Percentiles rank a stretch among this genome's conserved stretches.
phyloP scores from a whole-genome alignment of 2,888 invertebrate genomes.

The Odontocolon sp. region DNA sequence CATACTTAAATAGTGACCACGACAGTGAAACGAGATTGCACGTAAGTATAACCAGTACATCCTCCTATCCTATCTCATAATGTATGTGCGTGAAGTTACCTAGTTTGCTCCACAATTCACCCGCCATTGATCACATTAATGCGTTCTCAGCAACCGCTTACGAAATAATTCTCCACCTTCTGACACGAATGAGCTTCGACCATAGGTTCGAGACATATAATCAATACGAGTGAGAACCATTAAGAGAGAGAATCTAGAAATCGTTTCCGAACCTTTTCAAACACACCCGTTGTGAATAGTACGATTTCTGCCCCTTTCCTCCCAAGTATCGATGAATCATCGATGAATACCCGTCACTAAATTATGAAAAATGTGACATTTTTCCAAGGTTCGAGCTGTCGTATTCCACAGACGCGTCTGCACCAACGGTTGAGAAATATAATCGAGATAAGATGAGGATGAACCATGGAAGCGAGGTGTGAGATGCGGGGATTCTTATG shows the following conservation, averaged over 20 bases:
- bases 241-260: background rate
- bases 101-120: background rate
- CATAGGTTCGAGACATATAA: background rate
- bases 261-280: background rate
- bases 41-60: conserved; percentile 22
- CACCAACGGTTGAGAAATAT: conserved; percentile 31
- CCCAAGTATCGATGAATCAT: conserved; percentile 26
- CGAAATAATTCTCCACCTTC: conserved; percentile 41
- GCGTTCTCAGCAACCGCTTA: conserved; percentile 53
- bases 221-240: too few species aligned
- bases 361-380: conserved; percentile 21
- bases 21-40: conserved; percentile 56
- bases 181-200: conserved; percentile 27
- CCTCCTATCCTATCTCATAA: conserved; percentile 3
- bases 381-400: background rate
- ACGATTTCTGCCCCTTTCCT: background rate
- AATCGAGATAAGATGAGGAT: conserved; percentile 33
- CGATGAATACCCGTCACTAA: conserved; percentile 8
- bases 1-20: conserved; percentile 58
- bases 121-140: conserved; percentile 61
- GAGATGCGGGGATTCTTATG: conserved; percentile 18
- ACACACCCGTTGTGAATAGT: background rate
- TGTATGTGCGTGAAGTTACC: conserved; percentile 22
- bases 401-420: conserved; percentile 7
- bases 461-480: conserved; percentile 23